Percentiles rank a stretch among this genome's conserved stretches.
Evolutionary conservation across 2,888 invertebrate species (phyloP).

Genomic region (Pyrrhosoma nymphula): DNA sequence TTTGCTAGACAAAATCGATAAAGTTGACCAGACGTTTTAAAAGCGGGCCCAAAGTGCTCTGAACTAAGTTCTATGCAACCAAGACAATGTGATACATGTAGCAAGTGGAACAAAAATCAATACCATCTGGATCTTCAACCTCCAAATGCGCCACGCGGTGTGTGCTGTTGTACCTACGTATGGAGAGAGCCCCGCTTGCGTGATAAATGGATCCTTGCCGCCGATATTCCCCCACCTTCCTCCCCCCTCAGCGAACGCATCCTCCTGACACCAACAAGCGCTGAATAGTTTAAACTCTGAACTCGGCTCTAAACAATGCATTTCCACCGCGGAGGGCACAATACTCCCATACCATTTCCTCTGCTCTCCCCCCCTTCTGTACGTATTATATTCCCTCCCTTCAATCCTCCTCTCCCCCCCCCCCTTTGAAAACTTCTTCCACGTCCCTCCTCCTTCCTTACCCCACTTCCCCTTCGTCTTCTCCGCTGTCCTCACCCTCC

Average conservation of each 20-base stretch:
- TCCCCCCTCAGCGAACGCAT: background rate
- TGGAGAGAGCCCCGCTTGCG: slow-evolving; percentile 21
- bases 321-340: slow-evolving; percentile 29
- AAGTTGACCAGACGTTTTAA: too few species aligned
- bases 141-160: background rate
- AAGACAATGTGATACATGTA: background rate
- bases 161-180: background rate
- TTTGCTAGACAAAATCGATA: too few species aligned
- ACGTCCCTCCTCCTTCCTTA: background rate
- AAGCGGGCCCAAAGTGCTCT: too few species aligned
- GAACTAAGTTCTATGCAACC: too few species aligned
- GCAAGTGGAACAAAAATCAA: background rate
- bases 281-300: slow-evolving; percentile 39
- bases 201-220: slow-evolving; percentile 15
- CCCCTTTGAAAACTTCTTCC: background rate
- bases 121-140: slow-evolving; percentile 26
- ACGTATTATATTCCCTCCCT: slow-evolving; percentile 9
- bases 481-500: background rate
- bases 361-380: background rate
- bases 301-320: slow-evolving; percentile 29
- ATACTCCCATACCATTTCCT: background rate
- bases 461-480: background rate
- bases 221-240: background rate
- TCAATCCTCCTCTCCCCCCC: background rate
- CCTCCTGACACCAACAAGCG: slow-evolving; percentile 32